phyloP scores from a whole-genome alignment of 2,888 invertebrate species.

The Drosophila neonasuta region DNA sequence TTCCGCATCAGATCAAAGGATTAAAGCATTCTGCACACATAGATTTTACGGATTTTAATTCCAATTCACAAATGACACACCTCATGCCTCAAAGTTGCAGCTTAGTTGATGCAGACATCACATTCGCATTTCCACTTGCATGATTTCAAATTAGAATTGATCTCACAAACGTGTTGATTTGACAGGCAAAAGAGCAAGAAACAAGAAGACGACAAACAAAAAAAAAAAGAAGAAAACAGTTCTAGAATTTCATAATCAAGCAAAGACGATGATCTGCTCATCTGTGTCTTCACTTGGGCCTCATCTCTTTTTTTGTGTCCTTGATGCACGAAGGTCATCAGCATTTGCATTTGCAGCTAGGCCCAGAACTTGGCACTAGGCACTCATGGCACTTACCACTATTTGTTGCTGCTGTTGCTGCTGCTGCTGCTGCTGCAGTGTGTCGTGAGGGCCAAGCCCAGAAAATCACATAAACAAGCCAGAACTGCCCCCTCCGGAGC shows the following conservation, averaged over 20 bases:
- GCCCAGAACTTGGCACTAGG: conserved; percentile 18
- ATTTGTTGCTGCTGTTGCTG: background rate
- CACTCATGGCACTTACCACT: conserved; percentile 24
- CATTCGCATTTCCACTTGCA: conserved; percentile 61
- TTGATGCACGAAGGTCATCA: conserved; percentile 69
- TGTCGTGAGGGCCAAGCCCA: conserved; percentile 71
- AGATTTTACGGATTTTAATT: conserved; percentile 18
- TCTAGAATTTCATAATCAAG: conserved; percentile 9
- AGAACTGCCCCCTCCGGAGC: conserved; percentile 23
- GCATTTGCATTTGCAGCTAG: conserved; percentile 72
- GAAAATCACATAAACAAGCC: conserved; percentile 67
- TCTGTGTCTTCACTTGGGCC: background rate
- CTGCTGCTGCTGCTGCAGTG: conserved; percentile 1
- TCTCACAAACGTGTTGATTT: conserved; percentile 16
- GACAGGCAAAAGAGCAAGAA: background rate
- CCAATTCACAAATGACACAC: conserved; percentile 6
- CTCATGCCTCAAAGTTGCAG: conserved; percentile 4
- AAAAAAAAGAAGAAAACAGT: background rate
- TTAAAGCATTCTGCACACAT: conserved; percentile 48
- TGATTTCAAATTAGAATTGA: conserved; percentile 58
- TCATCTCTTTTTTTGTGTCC: conserved; percentile 44
- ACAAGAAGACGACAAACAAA: background rate
- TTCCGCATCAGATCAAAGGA: conserved; percentile 73
- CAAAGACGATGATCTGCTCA: background rate
- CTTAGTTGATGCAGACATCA: conserved; percentile 43